phyloP scores from a whole-genome alignment of 2,113 vertebrate species.

The Morone saxatilis region DNA sequence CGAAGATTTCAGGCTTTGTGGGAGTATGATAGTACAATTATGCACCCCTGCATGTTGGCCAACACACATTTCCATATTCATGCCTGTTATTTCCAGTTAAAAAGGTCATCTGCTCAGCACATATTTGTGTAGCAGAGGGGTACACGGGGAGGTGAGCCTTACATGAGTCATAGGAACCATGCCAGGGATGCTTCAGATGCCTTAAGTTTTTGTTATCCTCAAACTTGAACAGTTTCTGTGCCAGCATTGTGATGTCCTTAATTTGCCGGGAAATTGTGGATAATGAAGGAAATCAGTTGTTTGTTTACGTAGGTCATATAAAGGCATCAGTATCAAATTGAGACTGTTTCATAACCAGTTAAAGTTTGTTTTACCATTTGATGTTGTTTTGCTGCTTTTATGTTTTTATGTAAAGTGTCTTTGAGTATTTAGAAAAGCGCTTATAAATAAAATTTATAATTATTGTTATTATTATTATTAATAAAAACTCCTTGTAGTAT shows the following conservation, averaged over 20 bases:
- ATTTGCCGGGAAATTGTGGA: constrained; percentile 5
- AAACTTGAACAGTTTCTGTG: background rate
- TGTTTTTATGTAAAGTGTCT: too few species aligned
- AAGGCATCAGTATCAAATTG: too few species aligned
- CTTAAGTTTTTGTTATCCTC: constrained; percentile 21
- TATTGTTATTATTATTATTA: too few species aligned
- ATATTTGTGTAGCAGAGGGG: constrained; percentile 61
- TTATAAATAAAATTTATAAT: too few species aligned
- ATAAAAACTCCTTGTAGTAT: too few species aligned
- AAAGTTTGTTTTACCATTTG: too few species aligned
- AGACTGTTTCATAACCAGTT: too few species aligned
- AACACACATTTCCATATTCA: constrained; percentile 69
- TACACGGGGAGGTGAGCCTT: constrained; percentile 29
- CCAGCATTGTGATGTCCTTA: background rate
- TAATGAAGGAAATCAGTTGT: background rate
- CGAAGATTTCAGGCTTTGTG: constrained; percentile 35
- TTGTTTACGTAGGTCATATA: too few species aligned
- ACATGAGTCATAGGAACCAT: constrained; percentile 26
- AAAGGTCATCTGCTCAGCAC: constrained; percentile 61
- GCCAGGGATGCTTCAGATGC: constrained; percentile 19
- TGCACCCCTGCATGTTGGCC: constrained; percentile 49
- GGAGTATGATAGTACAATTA: constrained; percentile 48
- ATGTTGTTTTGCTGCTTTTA: too few species aligned
- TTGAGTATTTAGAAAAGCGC: too few species aligned
- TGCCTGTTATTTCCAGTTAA: constrained; percentile 59